Conservation (phyloP, 1,140 invertebrate genomes). For the Drosophila ambigua region DNA sequence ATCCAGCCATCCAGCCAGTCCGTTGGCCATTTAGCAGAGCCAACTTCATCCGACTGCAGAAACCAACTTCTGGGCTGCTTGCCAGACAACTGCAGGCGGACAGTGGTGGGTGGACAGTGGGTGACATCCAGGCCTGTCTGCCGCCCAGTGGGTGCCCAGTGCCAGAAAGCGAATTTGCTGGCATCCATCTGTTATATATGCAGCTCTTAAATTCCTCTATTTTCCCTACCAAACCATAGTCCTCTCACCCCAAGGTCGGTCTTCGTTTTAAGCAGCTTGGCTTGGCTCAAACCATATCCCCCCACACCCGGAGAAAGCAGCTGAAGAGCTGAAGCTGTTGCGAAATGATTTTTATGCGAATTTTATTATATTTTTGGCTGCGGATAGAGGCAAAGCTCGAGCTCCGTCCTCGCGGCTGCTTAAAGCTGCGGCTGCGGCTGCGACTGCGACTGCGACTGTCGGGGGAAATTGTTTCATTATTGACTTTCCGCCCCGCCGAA, state of each 20-base stretch:
- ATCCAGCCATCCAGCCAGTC: too few species aligned
- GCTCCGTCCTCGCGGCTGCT: conserved; percentile 25
- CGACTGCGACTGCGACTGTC: conserved; percentile 29
- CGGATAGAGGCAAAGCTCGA: not conserved
- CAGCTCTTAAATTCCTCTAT: conserved; percentile 1
- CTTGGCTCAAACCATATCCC: not conserved
- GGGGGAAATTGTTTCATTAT: conserved; percentile 67
- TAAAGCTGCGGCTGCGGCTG: conserved; percentile 50
- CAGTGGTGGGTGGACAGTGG: conserved; percentile 36
- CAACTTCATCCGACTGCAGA: conserved; percentile 34
- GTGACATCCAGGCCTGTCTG: conserved; percentile 5
- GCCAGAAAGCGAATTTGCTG: not conserved
- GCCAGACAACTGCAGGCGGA: conserved; percentile 54
- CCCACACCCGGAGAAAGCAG: too few species aligned
- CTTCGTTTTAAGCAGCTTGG: conserved; percentile 68
- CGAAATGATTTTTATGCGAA: conserved; percentile 79
- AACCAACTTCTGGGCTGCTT: conserved; percentile 49
- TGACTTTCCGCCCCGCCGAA: conserved; percentile 64
- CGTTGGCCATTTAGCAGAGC: conserved; percentile 19
- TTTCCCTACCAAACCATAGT: conserved; percentile 18
- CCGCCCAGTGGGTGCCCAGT: conserved; percentile 21
- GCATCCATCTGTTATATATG: not conserved
- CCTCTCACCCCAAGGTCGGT: conserved; percentile 57
- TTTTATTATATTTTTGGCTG: conserved; percentile 74
- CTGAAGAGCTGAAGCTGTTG: conserved; percentile 34